Base-by-base conservation (phyloP, 2,113 vertebrate genomes). In the Trachemys scripta region DNA sequence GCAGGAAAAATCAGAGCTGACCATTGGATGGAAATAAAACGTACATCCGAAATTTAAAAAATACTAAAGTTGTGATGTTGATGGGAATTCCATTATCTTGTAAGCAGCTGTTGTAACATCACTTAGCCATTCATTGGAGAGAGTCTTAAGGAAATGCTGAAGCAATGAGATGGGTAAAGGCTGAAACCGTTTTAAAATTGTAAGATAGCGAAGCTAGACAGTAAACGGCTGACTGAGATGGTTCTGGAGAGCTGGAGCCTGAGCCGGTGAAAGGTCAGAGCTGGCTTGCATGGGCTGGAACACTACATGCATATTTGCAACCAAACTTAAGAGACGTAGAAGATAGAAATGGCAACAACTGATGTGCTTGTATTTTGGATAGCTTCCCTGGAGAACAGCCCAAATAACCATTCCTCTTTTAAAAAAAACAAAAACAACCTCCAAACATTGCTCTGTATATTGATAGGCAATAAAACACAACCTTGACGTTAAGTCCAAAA, bases 221-320 rank as follows among this genome's bases (percentile, higher is more conserved):
- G 31, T 31, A 3, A 72, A 7, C 16, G 47, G 92, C 90, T 35
- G 2, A 62, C 20, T 49, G 75, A 80, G 95, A 76, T 59, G 50
- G 80, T 9, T 94, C 82, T 54, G 80, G 90, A 84, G 81, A 89
- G 49, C 90, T 90, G 83, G 87, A 85, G 93, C 84, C 3, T 3
- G 94, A 95, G 90, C 90, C 87, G 96, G 95, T 88, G 89, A 85
- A 94, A 91, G 93, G 92, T 94, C 96, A 95, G 89, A 86, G 81
- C 91, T 59, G 90, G 80, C 11, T 90, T 92, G 90, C 17, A 80
- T 89, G 92, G 93, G 94, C 85, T 83, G 56, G 86, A 62, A 13
- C 25, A 3, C 13, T 82, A 22, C 13, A 2, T 76, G 42, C 17
- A 5, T 51, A 75, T 80, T 47, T 83, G 75, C 59, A 6, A 24